These are phyloP conservation scores for Drosophila nr. perissopoda DNA, from an alignment of 2,888 invertebrate genomes.

Conservation along the genomic window DNA sequence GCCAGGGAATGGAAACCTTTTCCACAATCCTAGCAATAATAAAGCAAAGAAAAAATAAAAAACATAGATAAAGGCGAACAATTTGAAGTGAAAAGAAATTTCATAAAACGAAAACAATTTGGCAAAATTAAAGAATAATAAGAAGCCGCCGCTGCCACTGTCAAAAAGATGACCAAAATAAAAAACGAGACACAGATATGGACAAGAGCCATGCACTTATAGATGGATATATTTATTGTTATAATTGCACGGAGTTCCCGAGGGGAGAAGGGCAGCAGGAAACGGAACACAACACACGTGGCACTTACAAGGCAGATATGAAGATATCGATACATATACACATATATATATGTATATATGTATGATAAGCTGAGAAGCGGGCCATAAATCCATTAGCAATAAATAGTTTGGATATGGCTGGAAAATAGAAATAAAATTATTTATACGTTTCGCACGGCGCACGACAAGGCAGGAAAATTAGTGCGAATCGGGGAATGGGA, in stretches of 20 bases:
- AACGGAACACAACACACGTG: constrained; percentile 69
- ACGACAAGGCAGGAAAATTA: constrained; percentile 78
- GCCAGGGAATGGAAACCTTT: constrained; percentile 64
- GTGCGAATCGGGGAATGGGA: constrained; percentile 61
- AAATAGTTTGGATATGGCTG: constrained; percentile 77
- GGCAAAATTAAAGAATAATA: constrained; percentile 84
- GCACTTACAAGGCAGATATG: constrained; percentile 61
- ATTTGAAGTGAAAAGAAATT: constrained; percentile 79
- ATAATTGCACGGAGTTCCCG: constrained; percentile 60
- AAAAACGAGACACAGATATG: neutral
- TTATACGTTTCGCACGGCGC: constrained; percentile 74
- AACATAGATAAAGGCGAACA: constrained; percentile 15
- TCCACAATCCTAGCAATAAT: constrained; percentile 69
- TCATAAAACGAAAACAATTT: constrained; percentile 85
- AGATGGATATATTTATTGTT: constrained; percentile 32
- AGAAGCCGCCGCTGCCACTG: constrained; percentile 52
- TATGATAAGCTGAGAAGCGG: constrained; percentile 21
- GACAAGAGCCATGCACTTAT: constrained; percentile 12
- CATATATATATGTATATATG: neutral
- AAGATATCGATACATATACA: constrained; percentile 63
- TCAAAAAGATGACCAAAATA: constrained; percentile 21
- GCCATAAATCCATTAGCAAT: constrained; percentile 83
- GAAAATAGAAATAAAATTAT: constrained; percentile 74
- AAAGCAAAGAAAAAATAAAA: constrained; percentile 56
- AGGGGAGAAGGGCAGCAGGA: constrained; percentile 35